phyloP scores from a whole-genome alignment of 1,140 invertebrate genomes.

The Euura lappo region DNA sequence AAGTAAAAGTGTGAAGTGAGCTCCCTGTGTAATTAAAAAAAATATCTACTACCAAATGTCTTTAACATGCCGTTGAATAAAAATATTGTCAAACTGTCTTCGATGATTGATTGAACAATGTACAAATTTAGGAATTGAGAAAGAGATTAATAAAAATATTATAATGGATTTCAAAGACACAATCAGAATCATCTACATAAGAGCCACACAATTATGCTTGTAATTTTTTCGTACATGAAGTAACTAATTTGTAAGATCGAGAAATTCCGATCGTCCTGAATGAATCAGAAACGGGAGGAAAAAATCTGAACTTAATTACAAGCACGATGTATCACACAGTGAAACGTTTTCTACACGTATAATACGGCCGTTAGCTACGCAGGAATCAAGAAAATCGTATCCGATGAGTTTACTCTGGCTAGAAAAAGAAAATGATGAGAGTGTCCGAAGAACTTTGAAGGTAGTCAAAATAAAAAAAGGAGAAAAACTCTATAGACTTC shows the following conservation, averaged over 20 bases:
- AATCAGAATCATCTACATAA: no score
- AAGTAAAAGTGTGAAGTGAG: not conserved
- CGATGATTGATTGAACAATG: not conserved
- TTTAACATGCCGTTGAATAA: slow-evolving; percentile 44
- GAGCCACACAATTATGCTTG: no score
- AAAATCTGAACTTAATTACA: no score
- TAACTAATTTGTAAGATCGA: no score
- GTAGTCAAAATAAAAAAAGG: slow-evolving; percentile 44
- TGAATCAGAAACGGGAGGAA: no score
- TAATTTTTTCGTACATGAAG: no score
- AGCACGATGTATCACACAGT: no score
- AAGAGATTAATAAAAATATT: slow-evolving; percentile 18
- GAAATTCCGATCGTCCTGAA: no score
- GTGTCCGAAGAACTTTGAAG: not conserved
- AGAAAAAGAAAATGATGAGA: not conserved
- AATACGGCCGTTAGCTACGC: not conserved
- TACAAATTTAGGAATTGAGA: not conserved
- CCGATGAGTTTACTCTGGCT: not conserved
- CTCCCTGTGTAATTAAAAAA: not conserved
- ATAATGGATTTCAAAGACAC: no score
- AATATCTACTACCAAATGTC: slow-evolving; percentile 46
- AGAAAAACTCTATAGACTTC: slow-evolving; percentile 42
- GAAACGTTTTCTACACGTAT: no score
- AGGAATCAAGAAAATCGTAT: not conserved
- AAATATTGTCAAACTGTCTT: not conserved